Evolutionary conservation across 2,888 invertebrate species (phyloP).

Genomic region (Lasioglossum lativentre): DNA sequence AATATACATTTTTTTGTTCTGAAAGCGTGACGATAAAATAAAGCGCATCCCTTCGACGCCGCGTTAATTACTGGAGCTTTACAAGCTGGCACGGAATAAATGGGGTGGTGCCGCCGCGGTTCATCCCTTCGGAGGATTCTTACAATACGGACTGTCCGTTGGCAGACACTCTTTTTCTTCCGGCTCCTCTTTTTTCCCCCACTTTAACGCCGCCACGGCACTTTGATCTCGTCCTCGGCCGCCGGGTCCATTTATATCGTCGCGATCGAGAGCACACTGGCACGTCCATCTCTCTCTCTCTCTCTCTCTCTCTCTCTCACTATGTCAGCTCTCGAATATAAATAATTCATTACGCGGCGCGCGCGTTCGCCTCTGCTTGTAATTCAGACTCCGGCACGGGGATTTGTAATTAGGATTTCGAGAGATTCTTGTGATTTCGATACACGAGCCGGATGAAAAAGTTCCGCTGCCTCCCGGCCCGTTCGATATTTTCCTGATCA

Average conservation of each 20-base stretch:
- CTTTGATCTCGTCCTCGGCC: conserved; percentile 48
- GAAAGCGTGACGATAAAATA: conserved; percentile 27
- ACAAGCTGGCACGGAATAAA: conserved; percentile 46
- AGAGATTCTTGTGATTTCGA: not conserved
- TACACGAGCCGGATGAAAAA: not conserved
- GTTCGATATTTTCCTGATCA: not conserved
- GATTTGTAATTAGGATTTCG: conserved; percentile 34
- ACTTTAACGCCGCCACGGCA: conserved; percentile 24
- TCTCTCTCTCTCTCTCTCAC: not conserved
- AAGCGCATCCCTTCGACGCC: conserved; percentile 37
- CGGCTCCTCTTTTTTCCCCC: not conserved
- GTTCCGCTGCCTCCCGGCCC: not conserved
- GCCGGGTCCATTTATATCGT: conserved; percentile 44
- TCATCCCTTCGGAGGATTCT: conserved; percentile 45
- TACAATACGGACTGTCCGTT: conserved; percentile 33
- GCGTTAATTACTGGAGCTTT: conserved; percentile 71
- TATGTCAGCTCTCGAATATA: conserved; percentile 14
- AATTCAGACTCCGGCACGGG: not conserved
- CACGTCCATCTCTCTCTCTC: not conserved
- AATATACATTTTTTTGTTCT: not conserved
- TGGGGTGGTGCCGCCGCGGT: conserved; percentile 18
- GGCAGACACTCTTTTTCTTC: conserved; percentile 15
- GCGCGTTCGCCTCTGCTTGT: not conserved
- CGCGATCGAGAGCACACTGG: conserved; percentile 35
- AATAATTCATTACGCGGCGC: conserved; percentile 47